These are phyloP conservation scores for Lacerta agilis DNA, from an alignment of 2,797 vertebrate species.

Conservation along the genomic window DNA sequence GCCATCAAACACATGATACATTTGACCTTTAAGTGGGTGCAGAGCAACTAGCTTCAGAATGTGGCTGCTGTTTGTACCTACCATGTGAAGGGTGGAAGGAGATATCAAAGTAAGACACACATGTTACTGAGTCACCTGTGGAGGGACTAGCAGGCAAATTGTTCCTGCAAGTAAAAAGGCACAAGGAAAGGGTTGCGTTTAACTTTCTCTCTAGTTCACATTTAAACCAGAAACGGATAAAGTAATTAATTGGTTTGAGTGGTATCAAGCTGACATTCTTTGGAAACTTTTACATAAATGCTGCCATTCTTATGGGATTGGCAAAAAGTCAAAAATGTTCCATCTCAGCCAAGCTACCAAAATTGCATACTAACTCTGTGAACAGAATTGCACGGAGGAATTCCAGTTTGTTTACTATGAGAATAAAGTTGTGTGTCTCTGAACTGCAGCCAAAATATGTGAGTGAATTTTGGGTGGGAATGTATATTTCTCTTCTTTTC, in stretches of 20 bases:
- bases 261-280: slow-evolving; percentile 33
- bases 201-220: background rate
- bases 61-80: background rate
- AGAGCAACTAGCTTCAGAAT: background rate
- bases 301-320: slow-evolving; percentile 33
- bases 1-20: slow-evolving; percentile 12
- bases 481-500: background rate
- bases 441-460: background rate
- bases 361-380: slow-evolving; percentile 21
- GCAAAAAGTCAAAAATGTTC: slow-evolving; percentile 33
- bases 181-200: background rate
- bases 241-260: background rate
- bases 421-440: background rate
- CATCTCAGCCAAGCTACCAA: slow-evolving; percentile 8
- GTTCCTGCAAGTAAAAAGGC: background rate
- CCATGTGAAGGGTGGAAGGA: too few relatives aligned
- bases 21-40: background rate
- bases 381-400: background rate
- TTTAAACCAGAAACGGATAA: background rate
- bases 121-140: background rate
- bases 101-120: background rate
- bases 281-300: slow-evolving; percentile 25
- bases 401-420: background rate
- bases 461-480: background rate
- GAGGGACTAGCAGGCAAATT: background rate